Conservation (phyloP, 1,140 invertebrate species). For the Drosophila ironensis region DNA sequence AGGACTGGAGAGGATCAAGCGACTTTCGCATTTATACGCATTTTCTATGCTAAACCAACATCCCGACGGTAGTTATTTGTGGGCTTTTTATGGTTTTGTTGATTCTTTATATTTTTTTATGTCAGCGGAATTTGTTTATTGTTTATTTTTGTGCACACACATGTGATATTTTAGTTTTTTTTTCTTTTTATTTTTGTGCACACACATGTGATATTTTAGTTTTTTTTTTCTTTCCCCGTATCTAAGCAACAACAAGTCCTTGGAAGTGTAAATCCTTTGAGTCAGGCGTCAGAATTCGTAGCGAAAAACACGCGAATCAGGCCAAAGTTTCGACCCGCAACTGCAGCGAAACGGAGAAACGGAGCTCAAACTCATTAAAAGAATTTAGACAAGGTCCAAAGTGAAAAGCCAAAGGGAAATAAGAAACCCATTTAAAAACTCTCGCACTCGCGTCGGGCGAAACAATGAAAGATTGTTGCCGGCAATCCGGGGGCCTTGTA, state of each 20-base stretch:
- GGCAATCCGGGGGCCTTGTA: slow-evolving; percentile 41
- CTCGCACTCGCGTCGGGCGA: slow-evolving; percentile 36
- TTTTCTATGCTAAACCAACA: slow-evolving; percentile 75
- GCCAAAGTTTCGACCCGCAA: slow-evolving; percentile 41
- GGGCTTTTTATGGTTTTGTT: slow-evolving; percentile 65
- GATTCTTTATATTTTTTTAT: slow-evolving; percentile 55
- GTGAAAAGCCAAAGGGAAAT: slow-evolving; percentile 24
- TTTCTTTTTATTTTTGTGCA: slow-evolving; percentile 35
- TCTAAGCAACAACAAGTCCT: slow-evolving; percentile 32
- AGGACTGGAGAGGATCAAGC: slow-evolving; percentile 14
- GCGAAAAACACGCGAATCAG: slow-evolving; percentile 22
- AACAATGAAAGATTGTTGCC: slow-evolving; percentile 60
- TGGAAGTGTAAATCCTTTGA: slow-evolving; percentile 22
- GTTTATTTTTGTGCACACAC: slow-evolving; percentile 28
- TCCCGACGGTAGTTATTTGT: slow-evolving; percentile 54
- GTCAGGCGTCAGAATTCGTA: slow-evolving; percentile 32
- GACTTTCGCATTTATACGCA: slow-evolving; percentile 56
- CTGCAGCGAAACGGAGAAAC: slow-evolving; percentile 49
- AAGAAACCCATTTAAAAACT: slow-evolving; percentile 50
- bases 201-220: slow-evolving; percentile 16
- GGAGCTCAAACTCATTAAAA: slow-evolving; percentile 52
- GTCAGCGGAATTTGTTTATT: slow-evolving; percentile 57
- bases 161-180: slow-evolving; percentile 43
- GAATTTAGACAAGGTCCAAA: slow-evolving; percentile 55
- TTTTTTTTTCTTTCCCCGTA: slow-evolving; percentile 20